These are phyloP conservation scores for Eulemur rufifrons DNA, from an alignment of 2,113 vertebrate species.

Conservation along the genomic window DNA sequence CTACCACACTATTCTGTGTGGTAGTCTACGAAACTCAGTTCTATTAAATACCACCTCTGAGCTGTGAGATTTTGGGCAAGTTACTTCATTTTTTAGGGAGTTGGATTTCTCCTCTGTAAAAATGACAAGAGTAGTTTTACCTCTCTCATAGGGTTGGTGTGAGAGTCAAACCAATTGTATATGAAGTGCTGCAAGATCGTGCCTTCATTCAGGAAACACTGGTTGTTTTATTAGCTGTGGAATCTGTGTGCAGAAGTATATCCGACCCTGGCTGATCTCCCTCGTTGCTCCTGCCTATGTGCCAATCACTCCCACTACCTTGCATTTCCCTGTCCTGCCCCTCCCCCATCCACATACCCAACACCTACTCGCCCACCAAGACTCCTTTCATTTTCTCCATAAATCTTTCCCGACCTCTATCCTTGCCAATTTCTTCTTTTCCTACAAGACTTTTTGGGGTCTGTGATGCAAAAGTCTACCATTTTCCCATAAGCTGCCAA, in stretches of 20 bases:
- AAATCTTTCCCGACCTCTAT: not conserved
- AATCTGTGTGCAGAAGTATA: not conserved
- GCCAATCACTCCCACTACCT: not conserved
- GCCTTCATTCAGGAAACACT: not conserved
- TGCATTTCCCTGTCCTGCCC: not conserved
- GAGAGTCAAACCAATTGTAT: not conserved
- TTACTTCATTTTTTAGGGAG: not conserved
- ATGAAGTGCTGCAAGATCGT: not conserved
- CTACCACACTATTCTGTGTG: not conserved
- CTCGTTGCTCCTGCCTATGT: not conserved
- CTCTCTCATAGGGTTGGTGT: not conserved
- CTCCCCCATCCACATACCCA: not conserved
- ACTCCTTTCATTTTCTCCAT: not conserved
- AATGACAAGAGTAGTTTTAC: not conserved
- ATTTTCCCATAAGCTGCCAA: not conserved
- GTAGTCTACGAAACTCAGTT: not conserved
- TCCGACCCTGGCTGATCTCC: not conserved
- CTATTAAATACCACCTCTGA: not conserved
- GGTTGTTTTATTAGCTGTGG: not conserved
- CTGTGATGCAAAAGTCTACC: not conserved
- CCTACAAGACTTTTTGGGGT: not conserved
- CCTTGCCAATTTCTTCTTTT: not conserved
- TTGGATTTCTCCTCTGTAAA: not conserved
- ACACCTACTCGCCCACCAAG: not conserved
- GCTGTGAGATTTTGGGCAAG: not conserved